A percentile compares a stretch with the other conserved stretches of the same genome.
Evolutionary conservation across 2,888 invertebrate species (phyloP).

Genomic region (Scaptomyza tumidula): DNA sequence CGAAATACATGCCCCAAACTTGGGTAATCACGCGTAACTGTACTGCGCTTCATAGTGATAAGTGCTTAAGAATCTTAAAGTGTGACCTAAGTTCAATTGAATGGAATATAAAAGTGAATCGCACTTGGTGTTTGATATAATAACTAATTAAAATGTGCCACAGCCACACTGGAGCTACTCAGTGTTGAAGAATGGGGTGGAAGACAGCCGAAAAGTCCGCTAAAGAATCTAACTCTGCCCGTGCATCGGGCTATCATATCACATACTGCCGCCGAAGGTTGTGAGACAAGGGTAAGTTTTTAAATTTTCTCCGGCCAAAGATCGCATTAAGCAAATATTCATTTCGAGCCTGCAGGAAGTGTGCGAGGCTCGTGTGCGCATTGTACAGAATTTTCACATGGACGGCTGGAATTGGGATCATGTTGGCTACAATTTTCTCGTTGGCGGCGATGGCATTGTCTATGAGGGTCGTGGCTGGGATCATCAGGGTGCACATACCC

Average conservation of each 20-base stretch:
- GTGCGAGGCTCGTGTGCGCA: conserved; percentile 85
- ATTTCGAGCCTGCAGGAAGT: conserved; percentile 83
- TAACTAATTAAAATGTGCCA: conserved; percentile 24
- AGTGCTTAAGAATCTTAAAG: conserved; percentile 51
- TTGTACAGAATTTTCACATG: conserved; percentile 88
- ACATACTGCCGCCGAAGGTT: conserved; percentile 88
- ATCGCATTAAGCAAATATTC: not conserved
- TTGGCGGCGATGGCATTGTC: conserved; percentile 91
- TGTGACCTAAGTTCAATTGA: conserved; percentile 80
- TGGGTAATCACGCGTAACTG: conserved; percentile 18
- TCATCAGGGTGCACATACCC: conserved; percentile 89
- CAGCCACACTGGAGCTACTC: conserved; percentile 85
- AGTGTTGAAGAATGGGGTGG: conserved; percentile 88
- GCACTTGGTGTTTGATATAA: conserved; percentile 15
- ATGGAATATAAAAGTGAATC: conserved; percentile 74
- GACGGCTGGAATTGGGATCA: conserved; percentile 88
- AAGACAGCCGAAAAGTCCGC: conserved; percentile 86
- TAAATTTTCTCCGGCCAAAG: not conserved
- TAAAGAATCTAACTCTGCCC: conserved; percentile 85
- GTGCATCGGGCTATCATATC: conserved; percentile 87
- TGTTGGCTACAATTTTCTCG: conserved; percentile 91
- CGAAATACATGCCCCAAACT: not conserved
- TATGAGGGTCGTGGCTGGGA: conserved; percentile 92
- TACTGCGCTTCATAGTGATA: conserved; percentile 45
- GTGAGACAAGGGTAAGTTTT: conserved; percentile 85